These are phyloP conservation scores for Paraplagusia blochii DNA, from an alignment of 2,113 vertebrate species.

Conservation along the genomic window DNA sequence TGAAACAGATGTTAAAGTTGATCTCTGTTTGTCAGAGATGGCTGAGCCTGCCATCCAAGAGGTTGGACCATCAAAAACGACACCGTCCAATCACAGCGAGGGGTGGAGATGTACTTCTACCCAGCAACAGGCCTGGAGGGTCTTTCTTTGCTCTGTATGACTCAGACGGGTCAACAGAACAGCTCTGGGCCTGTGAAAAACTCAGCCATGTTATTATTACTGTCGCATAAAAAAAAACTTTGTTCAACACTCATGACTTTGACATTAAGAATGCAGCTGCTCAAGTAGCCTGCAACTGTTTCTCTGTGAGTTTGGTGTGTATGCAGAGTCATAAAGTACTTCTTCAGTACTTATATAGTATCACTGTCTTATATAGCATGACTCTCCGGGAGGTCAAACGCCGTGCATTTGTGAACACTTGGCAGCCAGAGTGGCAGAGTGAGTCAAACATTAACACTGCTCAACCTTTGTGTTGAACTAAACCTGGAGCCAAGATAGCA, in stretches of 20 bases:
- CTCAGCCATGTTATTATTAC: slow-evolving; percentile 15
- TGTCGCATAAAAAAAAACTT: not conserved
- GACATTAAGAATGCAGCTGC: not conserved
- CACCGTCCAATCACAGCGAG: slow-evolving; percentile 61
- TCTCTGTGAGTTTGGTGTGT: slow-evolving; percentile 12
- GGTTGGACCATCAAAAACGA: slow-evolving; percentile 29
- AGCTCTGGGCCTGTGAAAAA: slow-evolving; percentile 23
- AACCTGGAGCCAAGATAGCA: slow-evolving; percentile 28
- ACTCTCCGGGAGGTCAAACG: too few species aligned
- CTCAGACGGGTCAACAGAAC: slow-evolving; percentile 56
- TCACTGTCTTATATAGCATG: slow-evolving; percentile 34
- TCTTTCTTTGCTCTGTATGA: slow-evolving; percentile 42
- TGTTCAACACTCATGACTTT: slow-evolving; percentile 14
- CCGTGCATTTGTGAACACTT: slow-evolving; percentile 52
- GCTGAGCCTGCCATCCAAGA: slow-evolving; percentile 44
- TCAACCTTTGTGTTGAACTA: slow-evolving; percentile 49
- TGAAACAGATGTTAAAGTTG: slow-evolving; percentile 49
- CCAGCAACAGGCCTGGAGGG: slow-evolving; percentile 66
- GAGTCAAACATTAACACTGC: slow-evolving; percentile 59
- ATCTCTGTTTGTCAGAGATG: slow-evolving; percentile 52
- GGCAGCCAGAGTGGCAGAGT: slow-evolving; percentile 32
- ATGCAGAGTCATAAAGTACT: slow-evolving; percentile 33
- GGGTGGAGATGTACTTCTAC: slow-evolving; percentile 71
- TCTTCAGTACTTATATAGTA: slow-evolving; percentile 8
- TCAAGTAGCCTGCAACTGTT: slow-evolving; percentile 22